Percentiles rank a stretch among this genome's conserved stretches.
These are phyloP conservation scores for Zophobas morio DNA, from an alignment of 1,140 invertebrate genomes.

Conservation along the genomic window DNA sequence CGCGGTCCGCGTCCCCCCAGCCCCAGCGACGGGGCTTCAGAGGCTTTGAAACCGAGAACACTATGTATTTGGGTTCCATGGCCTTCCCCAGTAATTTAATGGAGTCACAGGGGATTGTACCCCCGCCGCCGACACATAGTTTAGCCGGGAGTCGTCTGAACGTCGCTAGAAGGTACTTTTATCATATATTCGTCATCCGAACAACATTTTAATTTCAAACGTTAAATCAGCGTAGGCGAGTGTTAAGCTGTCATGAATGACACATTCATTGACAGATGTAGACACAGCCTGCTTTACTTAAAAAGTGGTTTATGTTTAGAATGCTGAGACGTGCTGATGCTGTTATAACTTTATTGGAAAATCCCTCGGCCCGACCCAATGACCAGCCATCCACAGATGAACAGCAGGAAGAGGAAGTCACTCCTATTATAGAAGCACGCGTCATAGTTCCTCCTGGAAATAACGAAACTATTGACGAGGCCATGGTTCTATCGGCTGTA, in stretches of 20 bases:
- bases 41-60: slow-evolving; percentile 68
- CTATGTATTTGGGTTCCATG: slow-evolving; percentile 78
- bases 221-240: too few species aligned
- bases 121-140: slow-evolving; percentile 66
- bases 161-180: slow-evolving; percentile 63
- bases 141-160: slow-evolving; percentile 68
- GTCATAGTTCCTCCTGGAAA: slow-evolving; percentile 62
- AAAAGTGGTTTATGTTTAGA: slow-evolving; percentile 39
- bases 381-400: slow-evolving; percentile 58
- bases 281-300: background rate
- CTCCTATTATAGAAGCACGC: slow-evolving; percentile 66
- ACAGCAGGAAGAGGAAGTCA: slow-evolving; percentile 64
- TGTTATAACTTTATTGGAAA: slow-evolving; percentile 62
- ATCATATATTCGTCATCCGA: too few species aligned
- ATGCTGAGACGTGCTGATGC: slow-evolving; percentile 64
- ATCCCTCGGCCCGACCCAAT: slow-evolving; percentile 53
- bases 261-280: background rate
- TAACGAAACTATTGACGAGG: slow-evolving; percentile 59
- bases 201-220: slow-evolving; percentile 3
- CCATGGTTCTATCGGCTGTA: slow-evolving; percentile 59
- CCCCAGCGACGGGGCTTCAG: slow-evolving; percentile 64
- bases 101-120: slow-evolving; percentile 69
- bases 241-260: too few species aligned
- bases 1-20: slow-evolving; percentile 65
- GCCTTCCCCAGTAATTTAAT: slow-evolving; percentile 73